phyloP scores from a whole-genome alignment of 2,113 vertebrate species.

The Pituophis catenifer region DNA sequence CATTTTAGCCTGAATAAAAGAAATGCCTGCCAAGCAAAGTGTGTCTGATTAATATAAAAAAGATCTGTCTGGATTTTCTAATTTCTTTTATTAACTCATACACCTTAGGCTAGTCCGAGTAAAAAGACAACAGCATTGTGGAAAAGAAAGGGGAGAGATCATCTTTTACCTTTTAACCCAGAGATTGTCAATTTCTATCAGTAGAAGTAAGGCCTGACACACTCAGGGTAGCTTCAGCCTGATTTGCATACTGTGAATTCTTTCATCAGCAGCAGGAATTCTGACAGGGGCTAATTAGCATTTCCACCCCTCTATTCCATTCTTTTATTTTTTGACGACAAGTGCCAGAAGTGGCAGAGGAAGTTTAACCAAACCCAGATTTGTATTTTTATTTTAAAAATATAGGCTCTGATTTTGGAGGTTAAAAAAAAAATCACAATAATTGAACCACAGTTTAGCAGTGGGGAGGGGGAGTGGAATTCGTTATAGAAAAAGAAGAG shows the following conservation, averaged over 20 bases:
- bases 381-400: slow-evolving; percentile 47
- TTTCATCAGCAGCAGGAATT: slow-evolving; percentile 68
- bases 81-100: slow-evolving; percentile 31
- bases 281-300: slow-evolving; percentile 77
- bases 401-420: slow-evolving; percentile 48
- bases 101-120: slow-evolving; percentile 28
- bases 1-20: slow-evolving; percentile 55
- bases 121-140: slow-evolving; percentile 4
- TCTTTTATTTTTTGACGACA: slow-evolving; percentile 64
- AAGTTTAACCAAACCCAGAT: slow-evolving; percentile 71
- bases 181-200: slow-evolving; percentile 56
- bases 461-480: no score
- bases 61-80: slow-evolving; percentile 3
- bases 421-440: neutral
- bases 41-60: slow-evolving; percentile 25
- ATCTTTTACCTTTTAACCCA: slow-evolving; percentile 61
- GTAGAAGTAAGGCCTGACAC: slow-evolving; percentile 38
- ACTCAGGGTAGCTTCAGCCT: slow-evolving; percentile 58
- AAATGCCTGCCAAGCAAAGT: slow-evolving; percentile 23
- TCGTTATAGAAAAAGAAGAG: neutral
- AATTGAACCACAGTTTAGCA: neutral
- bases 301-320: slow-evolving; percentile 62
- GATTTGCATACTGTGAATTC: slow-evolving; percentile 74
- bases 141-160: slow-evolving; percentile 16
- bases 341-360: slow-evolving; percentile 56